phyloP scores from a whole-genome alignment of 2,113 vertebrate genomes.

The Heterocephalus glaber region DNA sequence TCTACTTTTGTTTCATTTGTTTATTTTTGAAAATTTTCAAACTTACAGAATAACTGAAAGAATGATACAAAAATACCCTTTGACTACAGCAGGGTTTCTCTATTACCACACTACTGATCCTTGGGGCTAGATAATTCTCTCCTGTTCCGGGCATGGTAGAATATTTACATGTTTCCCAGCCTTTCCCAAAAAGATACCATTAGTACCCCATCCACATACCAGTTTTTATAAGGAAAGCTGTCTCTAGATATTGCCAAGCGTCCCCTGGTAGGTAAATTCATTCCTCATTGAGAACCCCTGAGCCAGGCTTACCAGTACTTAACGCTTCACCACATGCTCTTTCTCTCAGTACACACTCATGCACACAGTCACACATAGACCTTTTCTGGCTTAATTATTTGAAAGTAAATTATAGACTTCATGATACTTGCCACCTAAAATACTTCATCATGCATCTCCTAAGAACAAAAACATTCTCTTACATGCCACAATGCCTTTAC shows the following conservation, averaged over 20 bases:
- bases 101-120: background rate
- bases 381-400: background rate
- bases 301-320: background rate
- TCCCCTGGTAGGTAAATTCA: background rate
- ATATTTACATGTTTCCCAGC: background rate
- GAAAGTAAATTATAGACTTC: background rate
- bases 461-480: background rate
- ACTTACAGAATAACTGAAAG: background rate
- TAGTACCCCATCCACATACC: too few relatives aligned
- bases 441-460: background rate
- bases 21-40: background rate
- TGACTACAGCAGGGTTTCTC: background rate
- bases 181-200: background rate
- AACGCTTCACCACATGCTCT: background rate
- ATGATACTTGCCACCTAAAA: background rate
- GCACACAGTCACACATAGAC: background rate
- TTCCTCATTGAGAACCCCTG: background rate
- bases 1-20: conserved; percentile 8
- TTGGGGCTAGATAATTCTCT: background rate
- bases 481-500: background rate
- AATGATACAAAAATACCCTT: background rate
- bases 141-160: background rate
- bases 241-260: background rate
- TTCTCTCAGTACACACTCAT: background rate
- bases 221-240: background rate